phyloP scores from a whole-genome alignment of 1,140 invertebrate genomes.

The Piezodorus guildinii region DNA sequence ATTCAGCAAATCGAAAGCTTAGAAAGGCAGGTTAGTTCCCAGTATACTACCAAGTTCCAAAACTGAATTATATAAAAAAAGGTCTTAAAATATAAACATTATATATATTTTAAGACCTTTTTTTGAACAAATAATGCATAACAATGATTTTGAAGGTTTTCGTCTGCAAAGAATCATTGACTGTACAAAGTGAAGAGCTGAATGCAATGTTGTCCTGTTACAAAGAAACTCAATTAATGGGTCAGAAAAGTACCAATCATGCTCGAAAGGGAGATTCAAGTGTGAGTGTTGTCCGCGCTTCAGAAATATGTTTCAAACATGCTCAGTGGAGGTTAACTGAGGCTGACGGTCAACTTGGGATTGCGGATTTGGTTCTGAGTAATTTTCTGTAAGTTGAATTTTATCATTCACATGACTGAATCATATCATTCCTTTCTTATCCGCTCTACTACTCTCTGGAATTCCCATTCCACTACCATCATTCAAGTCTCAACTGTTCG shows the following conservation, averaged over 20 bases:
- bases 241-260: conserved; percentile 42
- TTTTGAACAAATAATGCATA: background rate
- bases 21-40: conserved; percentile 41
- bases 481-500: too few relatives aligned
- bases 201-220: conserved; percentile 73
- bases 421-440: too few relatives aligned
- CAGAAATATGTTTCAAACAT: conserved; percentile 97
- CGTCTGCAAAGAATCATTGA: conserved; percentile 81
- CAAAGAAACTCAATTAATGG: conserved; percentile 66
- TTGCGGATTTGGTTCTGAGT: conserved; percentile 87
- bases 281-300: conserved; percentile 68
- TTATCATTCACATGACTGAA: too few relatives aligned
- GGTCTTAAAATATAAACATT: too few relatives aligned
- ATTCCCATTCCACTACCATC: too few relatives aligned
- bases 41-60: too few relatives aligned
- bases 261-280: conserved; percentile 46
- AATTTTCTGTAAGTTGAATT: conserved; percentile 80
- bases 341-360: conserved; percentile 91
- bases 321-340: conserved; percentile 97
- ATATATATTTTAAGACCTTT: background rate
- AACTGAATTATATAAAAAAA: too few relatives aligned
- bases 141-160: conserved; percentile 47
- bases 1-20: conserved; percentile 53
- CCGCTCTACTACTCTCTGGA: too few relatives aligned
- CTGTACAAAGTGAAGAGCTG: conserved; percentile 77